Percentiles rank a stretch among this genome's conserved stretches.
phyloP scores from a whole-genome alignment of 92 coral and sea anemone genomes.

The Paramuricea clavata region DNA sequence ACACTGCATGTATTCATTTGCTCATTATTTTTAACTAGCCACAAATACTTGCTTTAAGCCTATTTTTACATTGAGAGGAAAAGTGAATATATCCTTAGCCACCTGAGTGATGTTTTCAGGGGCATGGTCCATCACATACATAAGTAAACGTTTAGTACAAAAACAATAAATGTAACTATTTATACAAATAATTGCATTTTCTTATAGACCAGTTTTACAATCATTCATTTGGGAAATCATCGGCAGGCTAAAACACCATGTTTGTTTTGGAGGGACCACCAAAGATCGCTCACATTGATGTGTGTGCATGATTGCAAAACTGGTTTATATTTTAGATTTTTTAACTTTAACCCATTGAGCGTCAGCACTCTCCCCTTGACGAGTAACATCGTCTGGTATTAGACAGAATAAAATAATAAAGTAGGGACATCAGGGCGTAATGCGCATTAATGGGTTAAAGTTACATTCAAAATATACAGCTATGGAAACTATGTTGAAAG shows the following conservation, averaged over 20 bases:
- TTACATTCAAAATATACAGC: too few relatives aligned
- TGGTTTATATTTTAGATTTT: not conserved
- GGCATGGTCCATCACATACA: too few relatives aligned
- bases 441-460: not conserved
- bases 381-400: too few relatives aligned
- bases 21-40: not conserved
- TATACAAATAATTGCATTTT: not conserved
- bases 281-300: not conserved
- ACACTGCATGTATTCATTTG: not conserved
- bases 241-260: not conserved
- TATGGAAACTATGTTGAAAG: not conserved
- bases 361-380: too few relatives aligned
- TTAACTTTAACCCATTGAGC: not conserved
- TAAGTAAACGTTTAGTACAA: not conserved
- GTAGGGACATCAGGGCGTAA: too few relatives aligned
- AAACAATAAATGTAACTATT: not conserved
- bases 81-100: not conserved
- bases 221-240: not conserved
- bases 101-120: not conserved
- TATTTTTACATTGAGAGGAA: not conserved
- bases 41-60: not conserved
- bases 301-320: not conserved
- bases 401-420: too few relatives aligned
- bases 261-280: not conserved
- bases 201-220: not conserved